Base-by-base conservation (phyloP, 2,797 vertebrate species). In the Gouania willdenowi region DNA sequence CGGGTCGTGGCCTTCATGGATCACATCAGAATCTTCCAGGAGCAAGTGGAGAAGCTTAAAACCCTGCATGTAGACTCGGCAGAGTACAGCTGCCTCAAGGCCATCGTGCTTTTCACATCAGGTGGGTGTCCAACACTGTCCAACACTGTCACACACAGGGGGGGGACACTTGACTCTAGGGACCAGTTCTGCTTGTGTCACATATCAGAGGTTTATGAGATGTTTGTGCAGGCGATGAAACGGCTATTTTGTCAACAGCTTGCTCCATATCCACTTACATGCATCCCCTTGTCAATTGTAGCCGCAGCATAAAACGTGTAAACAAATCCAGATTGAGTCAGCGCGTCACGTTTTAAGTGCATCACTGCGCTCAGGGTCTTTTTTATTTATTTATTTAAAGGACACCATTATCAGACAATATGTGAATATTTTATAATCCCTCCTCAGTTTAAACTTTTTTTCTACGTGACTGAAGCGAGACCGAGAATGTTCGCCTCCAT, bases 1-100 rank as follows among this genome's bases (percentile, higher is more conserved):
- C 90, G 94, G 41, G 95, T 98, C 73, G 95, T 98, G 86, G 94
- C 95, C 87, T 98, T 98, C 90, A 98, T 98, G 95, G 95, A 98
- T 91, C 95, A 98, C 92, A 97, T 98, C 86, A 92, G 94, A 79
- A 96, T 98, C 90, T 98, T 98, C 88, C 95, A 97, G 87, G 95
- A 98, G 79, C 95, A 98, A 85, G 95, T 98, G 87, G 95, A 98
- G 90, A 98, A 98, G 86, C 94, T 98, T 78, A 98, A 98, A 89
- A 93, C 94, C 16, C 91, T 98, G 72, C 95, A 98, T 74, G 95
- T 98, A 67, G 95, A 97, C 79, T 97, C 95, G 41, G 95, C 95
- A 67, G 95, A 98, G 82, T 98, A 98, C 88, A 97, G 94, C 88
- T 98, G 95, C 83, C 92, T 98, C 75, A 98, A 98, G 88, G 95